Evolutionary conservation across 2,888 invertebrate species (phyloP), one percentile per base, ranked within the genome.

Genomic region (Hoplodrina blanda): DNA sequence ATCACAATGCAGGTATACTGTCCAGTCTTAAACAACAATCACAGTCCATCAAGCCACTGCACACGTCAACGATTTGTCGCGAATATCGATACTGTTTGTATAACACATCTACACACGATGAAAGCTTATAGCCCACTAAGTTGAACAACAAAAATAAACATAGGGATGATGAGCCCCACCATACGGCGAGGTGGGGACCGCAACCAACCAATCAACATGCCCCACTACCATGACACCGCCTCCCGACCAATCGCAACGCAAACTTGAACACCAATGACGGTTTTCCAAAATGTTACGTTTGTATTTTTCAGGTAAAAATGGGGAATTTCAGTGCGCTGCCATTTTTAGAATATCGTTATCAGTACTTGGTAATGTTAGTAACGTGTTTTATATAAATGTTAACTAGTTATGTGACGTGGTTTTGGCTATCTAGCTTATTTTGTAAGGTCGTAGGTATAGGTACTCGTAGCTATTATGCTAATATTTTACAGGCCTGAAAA

Each of bases 131-230:
- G 93, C 93, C 87, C 89, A 96, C 96, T 96, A 94, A 93, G 89
- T 92, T 90, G 88, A 90, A 91, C 90, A 93, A 93, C 92, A 94
- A 95, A 94, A 95, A 95, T 94, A 95, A 94, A 95, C 95, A 95
- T 85, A 89, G 95, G 95, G 95, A 91, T 94, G 95, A 89, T 91
- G 88, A 83, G 87, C 92, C 94, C 94, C 91, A 89, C 92, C 86
- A 83, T 66, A 19, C 25, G 33, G 41, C 71, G 69, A 86, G 87
- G 90, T 91, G 91, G 93, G 92, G 89, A 83, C 82, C 55, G 33
- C 56, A 8, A 50, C 53, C 73, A 62, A 62, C 95, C 93, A 95
- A 95, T 95, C 72, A 66, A 41, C 72, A 50, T 5, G 55, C 72
- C 62, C 76, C 78, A 63, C 70, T 82, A 62, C 50, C 73, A 62